Evolutionary conservation across 2,797 vertebrate species (phyloP), one percentile per base, ranked within the genome.

Genomic region (Masticophis lateralis): DNA sequence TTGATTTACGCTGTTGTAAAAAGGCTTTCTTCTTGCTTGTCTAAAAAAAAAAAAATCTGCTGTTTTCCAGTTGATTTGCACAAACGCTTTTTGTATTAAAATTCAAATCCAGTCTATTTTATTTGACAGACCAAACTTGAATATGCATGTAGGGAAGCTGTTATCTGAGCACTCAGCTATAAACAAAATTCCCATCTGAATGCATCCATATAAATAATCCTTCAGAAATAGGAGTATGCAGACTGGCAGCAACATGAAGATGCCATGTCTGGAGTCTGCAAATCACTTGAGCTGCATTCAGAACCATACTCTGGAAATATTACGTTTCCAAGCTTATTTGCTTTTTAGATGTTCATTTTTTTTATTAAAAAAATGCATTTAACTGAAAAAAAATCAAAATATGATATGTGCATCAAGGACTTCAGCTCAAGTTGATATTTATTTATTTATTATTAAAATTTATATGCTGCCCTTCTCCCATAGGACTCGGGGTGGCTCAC

Each of bases 11-110:
- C 5, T 37, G 27, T 6, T 37, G 56, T 83, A 90, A 79, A 83
- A 57, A 22, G 55, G 87, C 56, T 56, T 57, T 88, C 28, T 88
- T 12, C 43, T 89, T n/a, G 28, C 89, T 90, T 22, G 37, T n/a
- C 57, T 91, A 55, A 43, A 63, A 74, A 27, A 25, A 61, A 63
- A 69, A 5, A 12, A n/a, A 3, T 25, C 55, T 59, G 86, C 20
- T 51, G 14, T 56, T 91, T 93, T 89, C 61, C 28, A 91, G 43
- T 14, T 69, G 60, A 87, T 91, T 93, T 93, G 55, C 25, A 43
- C 57, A n/a, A 61, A 16, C 63, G 61, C 22, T 61, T 91, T 83
- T 56, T 89, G 22, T 22, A 86, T 32, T 56, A 93, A 91, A 55
- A 87, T 69, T 91, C 56, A 88, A 32, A 89, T 91, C 57, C 47